Percentiles rank a stretch among this genome's conserved stretches.
Evolutionary conservation across 2,888 invertebrate species (phyloP).

Genomic region (Caenorhabditis sp.): DNA sequence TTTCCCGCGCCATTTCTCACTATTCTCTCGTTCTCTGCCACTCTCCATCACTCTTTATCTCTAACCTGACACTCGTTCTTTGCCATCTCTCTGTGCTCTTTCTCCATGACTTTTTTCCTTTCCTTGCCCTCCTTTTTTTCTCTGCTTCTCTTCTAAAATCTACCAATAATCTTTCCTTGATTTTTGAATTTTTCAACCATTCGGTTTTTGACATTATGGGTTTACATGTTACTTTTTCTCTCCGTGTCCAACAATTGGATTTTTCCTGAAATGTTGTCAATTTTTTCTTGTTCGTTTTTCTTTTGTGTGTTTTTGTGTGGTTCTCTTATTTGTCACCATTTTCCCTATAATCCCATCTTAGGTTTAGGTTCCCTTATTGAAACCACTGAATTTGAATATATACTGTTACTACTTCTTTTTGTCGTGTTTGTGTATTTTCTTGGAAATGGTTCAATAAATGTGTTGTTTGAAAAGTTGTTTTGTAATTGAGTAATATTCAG

Average conservation of each 20-base stretch:
- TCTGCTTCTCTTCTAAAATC: background rate
- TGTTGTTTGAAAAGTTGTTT: constrained; percentile 1
- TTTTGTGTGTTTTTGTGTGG: background rate
- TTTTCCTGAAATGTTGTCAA: background rate
- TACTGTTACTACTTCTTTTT: too few relatives aligned
- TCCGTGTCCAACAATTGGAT: background rate
- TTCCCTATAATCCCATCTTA: background rate
- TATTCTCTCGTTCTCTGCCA: too few relatives aligned
- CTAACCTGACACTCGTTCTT: background rate
- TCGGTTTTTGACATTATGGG: background rate
- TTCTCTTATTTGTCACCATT: background rate
- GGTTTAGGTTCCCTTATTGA: background rate
- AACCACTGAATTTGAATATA: background rate
- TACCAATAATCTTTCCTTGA: background rate
- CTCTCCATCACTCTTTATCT: too few relatives aligned
- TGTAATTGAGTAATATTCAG: too few relatives aligned
- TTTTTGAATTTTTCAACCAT: background rate
- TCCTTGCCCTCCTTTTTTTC: background rate
- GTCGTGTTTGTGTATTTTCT: too few relatives aligned
- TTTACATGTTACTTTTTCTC: background rate
- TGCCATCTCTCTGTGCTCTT: background rate
- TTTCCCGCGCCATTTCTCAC: too few relatives aligned
- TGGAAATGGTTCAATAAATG: constrained; percentile 3
- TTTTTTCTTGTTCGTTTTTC: constrained; percentile 2
- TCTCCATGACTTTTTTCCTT: background rate